These are phyloP conservation scores for Excalfactoria chinensis DNA, from an alignment of 2,113 vertebrate genomes.

Conservation along the genomic window DNA sequence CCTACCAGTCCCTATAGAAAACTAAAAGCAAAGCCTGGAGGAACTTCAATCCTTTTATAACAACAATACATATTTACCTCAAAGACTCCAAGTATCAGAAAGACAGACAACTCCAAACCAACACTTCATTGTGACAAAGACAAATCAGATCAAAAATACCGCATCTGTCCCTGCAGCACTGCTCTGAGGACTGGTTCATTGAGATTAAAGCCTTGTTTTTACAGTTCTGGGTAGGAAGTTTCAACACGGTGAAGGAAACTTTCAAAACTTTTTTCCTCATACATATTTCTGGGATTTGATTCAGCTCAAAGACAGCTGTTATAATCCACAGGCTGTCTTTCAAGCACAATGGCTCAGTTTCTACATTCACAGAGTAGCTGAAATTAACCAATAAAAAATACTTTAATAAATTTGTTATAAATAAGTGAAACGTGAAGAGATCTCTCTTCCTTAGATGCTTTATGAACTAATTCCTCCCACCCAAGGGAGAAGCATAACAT, in stretches of 20 bases:
- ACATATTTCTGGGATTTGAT: background rate
- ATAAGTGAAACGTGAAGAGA: background rate
- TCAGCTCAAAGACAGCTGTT: background rate
- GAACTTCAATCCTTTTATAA: background rate
- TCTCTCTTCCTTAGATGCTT: background rate
- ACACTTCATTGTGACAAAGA: background rate
- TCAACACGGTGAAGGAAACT: background rate
- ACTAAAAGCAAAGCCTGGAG: background rate
- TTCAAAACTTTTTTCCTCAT: background rate
- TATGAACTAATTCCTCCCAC: constrained; percentile 9
- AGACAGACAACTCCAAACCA: background rate
- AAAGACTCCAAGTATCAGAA: background rate
- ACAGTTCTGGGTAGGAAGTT: background rate
- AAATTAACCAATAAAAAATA: background rate
- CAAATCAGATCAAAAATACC: background rate
- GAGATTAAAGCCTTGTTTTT: background rate
- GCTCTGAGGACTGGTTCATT: background rate
- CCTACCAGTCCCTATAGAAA: background rate
- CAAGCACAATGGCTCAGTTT: background rate
- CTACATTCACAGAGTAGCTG: background rate
- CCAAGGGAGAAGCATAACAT: background rate
- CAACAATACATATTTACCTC: background rate
- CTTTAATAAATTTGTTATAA: background rate
- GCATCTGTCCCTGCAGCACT: background rate
- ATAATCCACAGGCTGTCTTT: background rate